These are phyloP conservation scores for Oryzias javanicus DNA, from an alignment of 2,113 vertebrate species.

Conservation along the genomic window DNA sequence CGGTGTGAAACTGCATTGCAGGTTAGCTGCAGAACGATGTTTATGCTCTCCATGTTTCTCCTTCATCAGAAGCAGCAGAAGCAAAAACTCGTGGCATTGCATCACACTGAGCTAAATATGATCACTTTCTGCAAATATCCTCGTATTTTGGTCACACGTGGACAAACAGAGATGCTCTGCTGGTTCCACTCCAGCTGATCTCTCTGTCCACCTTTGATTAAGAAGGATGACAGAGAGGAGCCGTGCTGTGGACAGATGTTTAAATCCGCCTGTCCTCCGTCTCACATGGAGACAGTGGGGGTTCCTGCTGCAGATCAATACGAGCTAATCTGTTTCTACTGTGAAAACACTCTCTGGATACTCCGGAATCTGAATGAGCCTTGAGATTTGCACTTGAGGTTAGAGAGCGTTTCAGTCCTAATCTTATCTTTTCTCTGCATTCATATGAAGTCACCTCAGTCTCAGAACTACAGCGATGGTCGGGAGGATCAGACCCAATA, in stretches of 20 bases:
- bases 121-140: conserved; percentile 14
- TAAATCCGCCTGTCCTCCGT: conserved; percentile 10
- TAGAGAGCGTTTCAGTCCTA: too few species aligned
- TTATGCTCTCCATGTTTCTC: conserved; percentile 27
- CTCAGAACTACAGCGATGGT: too few species aligned
- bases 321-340: too few species aligned
- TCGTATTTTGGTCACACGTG: conserved; percentile 6
- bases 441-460: too few species aligned
- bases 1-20: too few species aligned
- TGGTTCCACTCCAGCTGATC: conserved; percentile 51
- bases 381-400: too few species aligned
- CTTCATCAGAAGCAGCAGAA: conserved; percentile 28
- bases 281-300: too few species aligned
- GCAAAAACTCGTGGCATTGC: conserved; percentile 35
- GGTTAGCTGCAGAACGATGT: neutral
- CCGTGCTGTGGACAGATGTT: conserved; percentile 12
- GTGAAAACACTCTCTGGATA: too few species aligned
- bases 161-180: conserved; percentile 7
- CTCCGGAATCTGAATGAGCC: too few species aligned
- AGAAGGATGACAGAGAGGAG: conserved; percentile 23
- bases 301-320: too few species aligned
- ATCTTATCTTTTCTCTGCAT: too few species aligned
- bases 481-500: too few species aligned
- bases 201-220: conserved; percentile 50
- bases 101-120: conserved; percentile 48